Percentiles rank a stretch among this genome's conserved stretches.
These are phyloP conservation scores for Salminus brasiliensis DNA, from an alignment of 2,113 vertebrate genomes.

Conservation along the genomic window DNA sequence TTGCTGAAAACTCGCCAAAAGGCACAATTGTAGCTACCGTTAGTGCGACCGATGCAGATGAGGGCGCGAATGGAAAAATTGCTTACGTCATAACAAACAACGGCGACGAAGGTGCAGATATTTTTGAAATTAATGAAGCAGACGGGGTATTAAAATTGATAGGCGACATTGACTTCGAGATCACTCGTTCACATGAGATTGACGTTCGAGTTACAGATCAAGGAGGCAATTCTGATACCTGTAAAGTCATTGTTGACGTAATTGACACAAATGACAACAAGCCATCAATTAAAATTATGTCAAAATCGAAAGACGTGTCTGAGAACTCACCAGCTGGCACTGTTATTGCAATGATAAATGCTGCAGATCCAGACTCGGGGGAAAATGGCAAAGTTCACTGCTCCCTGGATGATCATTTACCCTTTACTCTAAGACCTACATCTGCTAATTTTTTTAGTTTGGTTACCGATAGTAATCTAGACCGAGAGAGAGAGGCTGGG, in stretches of 20 bases:
- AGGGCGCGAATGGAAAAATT: conserved; percentile 66
- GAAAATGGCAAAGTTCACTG: conserved; percentile 53
- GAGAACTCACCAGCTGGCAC: conserved; percentile 47
- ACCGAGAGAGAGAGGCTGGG: conserved; percentile 51
- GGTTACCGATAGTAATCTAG: conserved; percentile 50
- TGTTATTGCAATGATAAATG: conserved; percentile 53
- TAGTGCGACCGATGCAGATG: conserved; percentile 68
- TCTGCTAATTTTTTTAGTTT: conserved; percentile 62
- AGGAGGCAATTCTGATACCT: conserved; percentile 52
- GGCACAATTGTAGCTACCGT: conserved; percentile 48
- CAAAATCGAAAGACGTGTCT: conserved; percentile 40
- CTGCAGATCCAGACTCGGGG: conserved; percentile 52
- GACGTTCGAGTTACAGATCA: conserved; percentile 70
- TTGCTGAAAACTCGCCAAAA: conserved; percentile 57
- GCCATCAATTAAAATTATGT: conserved; percentile 66
- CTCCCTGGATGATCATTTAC: conserved; percentile 33
- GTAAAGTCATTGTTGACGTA: conserved; percentile 67
- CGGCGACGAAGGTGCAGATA: conserved; percentile 13
- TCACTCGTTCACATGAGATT: conserved; percentile 56
- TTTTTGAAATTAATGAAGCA: conserved; percentile 63
- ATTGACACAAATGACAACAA: conserved; percentile 72
- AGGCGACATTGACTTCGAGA: conserved; percentile 70
- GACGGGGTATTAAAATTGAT: conserved; percentile 63
- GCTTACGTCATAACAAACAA: conserved; percentile 65
- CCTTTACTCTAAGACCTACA: conserved; percentile 50